Conservation (phyloP, 2,113 vertebrate species). For the Chloropsis hardwickii region DNA sequence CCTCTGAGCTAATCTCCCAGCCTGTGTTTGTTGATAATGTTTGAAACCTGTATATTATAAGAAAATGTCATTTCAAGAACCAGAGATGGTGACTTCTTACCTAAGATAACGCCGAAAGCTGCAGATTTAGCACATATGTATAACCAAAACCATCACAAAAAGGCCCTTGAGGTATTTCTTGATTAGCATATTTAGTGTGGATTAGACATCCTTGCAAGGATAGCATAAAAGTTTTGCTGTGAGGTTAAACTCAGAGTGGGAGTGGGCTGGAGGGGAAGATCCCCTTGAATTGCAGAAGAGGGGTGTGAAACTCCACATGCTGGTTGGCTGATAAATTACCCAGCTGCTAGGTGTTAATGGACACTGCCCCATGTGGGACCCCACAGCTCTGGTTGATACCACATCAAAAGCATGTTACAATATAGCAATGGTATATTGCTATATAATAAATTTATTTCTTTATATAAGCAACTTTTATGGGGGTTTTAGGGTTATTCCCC, state of each 20-base stretch:
- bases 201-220: neutral
- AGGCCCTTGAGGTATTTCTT: neutral
- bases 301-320: neutral
- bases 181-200: neutral
- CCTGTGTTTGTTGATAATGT: neutral
- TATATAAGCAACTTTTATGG: neutral
- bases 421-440: neutral
- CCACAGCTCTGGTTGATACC: neutral
- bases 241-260: neutral
- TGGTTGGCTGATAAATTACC: neutral
- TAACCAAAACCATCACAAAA: neutral
- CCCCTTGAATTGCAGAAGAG: neutral
- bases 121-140: neutral
- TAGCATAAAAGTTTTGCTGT: neutral
- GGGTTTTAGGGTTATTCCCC: neutral
- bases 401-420: neutral
- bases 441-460: neutral
- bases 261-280: neutral
- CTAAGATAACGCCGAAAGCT: neutral
- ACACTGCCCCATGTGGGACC: neutral
- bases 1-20: neutral
- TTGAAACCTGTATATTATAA: constrained; percentile 31
- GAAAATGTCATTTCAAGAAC: neutral
- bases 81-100: neutral
- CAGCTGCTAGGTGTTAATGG: neutral